Evolutionary conservation across 2,797 vertebrate species (phyloP).

Genomic region (Sebastes umbrosus): DNA sequence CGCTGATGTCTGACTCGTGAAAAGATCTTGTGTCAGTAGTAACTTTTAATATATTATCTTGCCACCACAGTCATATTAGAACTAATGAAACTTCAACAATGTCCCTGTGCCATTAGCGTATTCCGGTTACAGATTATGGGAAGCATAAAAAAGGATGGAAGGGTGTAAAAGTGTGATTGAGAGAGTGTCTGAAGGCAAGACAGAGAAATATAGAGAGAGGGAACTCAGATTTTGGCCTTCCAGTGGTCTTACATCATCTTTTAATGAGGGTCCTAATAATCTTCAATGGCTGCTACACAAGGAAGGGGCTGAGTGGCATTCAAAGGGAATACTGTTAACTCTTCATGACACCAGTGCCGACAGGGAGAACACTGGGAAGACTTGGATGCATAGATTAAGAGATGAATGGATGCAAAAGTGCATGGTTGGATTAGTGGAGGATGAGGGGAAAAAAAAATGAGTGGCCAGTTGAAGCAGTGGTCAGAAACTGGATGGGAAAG

Average conservation of each 20-base stretch:
- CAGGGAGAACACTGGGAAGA: conserved; percentile 10
- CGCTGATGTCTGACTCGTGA: conserved; percentile 14
- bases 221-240: conserved; percentile 42
- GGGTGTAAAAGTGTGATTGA: conserved; percentile 24
- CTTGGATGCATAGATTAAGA: conserved; percentile 34
- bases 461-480: conserved; percentile 30
- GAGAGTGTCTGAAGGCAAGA: conserved; percentile 11
- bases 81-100: conserved; percentile 25
- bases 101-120: conserved; percentile 1
- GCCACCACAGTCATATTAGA: not conserved
- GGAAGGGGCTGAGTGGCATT: conserved; percentile 42
- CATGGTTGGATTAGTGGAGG: conserved; percentile 31
- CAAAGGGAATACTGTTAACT: conserved; percentile 62
- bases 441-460: not conserved
- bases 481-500: not conserved
- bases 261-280: conserved; percentile 67
- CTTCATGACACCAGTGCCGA: conserved; percentile 40
- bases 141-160: conserved; percentile 6
- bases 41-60: conserved; percentile 7
- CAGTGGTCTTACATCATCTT: conserved; percentile 63
- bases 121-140: conserved; percentile 13
- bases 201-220: conserved; percentile 3
- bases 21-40: not conserved
- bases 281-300: conserved; percentile 46
- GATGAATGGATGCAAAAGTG: conserved; percentile 44